Conservation (phyloP, 1,140 invertebrate genomes). For the Eciton burchellii region DNA sequence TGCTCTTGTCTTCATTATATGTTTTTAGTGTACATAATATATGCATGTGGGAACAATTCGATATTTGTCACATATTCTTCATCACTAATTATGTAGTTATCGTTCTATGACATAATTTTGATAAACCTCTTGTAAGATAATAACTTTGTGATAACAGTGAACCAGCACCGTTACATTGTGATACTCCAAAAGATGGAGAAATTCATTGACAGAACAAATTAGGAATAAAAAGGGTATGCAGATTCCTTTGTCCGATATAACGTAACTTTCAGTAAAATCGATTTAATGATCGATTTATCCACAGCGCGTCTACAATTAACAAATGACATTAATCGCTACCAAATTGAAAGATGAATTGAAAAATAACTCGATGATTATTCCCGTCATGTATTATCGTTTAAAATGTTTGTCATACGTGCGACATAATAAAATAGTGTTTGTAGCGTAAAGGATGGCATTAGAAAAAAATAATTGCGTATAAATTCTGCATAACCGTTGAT, state of each 20-base stretch:
- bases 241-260: conserved; percentile 11
- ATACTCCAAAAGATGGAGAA: conserved; percentile 49
- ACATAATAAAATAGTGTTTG: neutral
- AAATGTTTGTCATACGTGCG: neutral
- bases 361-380: neutral
- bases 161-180: conserved; percentile 64
- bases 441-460: neutral
- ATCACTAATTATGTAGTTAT: neutral
- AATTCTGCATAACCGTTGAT: conserved; percentile 15
- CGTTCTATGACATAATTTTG: conserved; percentile 55
- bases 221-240: conserved; percentile 48
- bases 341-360: conserved; percentile 12
- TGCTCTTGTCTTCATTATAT: conserved; percentile 63
- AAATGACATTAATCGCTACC: neutral
- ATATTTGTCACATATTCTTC: conserved; percentile 20
- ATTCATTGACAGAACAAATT: conserved; percentile 45
- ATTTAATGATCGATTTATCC: neutral
- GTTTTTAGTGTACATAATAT: conserved; percentile 9
- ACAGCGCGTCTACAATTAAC: neutral
- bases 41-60: conserved; percentile 36
- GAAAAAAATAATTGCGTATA: neutral
- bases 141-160: conserved; percentile 59
- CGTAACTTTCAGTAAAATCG: conserved; percentile 29
- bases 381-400: neutral
- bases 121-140: conserved; percentile 43